Evolutionary conservation across 2,113 vertebrate species (phyloP).

Genomic region (Heloderma charlesbogerti): DNA sequence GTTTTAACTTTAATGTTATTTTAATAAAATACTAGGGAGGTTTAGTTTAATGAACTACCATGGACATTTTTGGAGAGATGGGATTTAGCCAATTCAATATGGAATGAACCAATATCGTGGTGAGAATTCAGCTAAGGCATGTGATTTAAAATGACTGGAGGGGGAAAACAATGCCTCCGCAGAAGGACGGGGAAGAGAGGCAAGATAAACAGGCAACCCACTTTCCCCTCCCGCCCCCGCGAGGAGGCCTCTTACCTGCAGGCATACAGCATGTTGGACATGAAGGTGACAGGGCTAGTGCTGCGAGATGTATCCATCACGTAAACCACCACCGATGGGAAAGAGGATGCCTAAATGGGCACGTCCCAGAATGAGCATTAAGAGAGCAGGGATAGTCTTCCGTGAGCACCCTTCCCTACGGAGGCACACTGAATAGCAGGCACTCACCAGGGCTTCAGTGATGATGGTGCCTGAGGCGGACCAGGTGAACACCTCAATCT

Average conservation of each 20-base stretch:
- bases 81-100: too few relatives aligned
- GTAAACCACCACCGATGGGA: slow-evolving; percentile 94
- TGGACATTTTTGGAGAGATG: too few relatives aligned
- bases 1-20: too few relatives aligned
- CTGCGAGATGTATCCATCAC: slow-evolving; percentile 98
- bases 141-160: too few relatives aligned
- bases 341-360: slow-evolving; percentile 88
- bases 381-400: too few relatives aligned
- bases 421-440: not conserved
- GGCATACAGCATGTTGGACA: slow-evolving; percentile 99
- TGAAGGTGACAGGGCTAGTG: slow-evolving; percentile 95
- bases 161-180: too few relatives aligned
- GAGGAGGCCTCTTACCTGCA: slow-evolving; percentile 87
- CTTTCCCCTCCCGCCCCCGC: not conserved
- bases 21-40: too few relatives aligned
- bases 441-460: slow-evolving; percentile 91
- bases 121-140: too few relatives aligned
- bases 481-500: slow-evolving; percentile 99
- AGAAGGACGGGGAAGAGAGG: too few relatives aligned
- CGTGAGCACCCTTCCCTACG: not conserved
- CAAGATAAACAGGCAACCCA: not conserved
- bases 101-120: too few relatives aligned
- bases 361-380: not conserved
- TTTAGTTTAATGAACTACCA: too few relatives aligned
- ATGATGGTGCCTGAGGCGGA: slow-evolving; percentile 98